Evolutionary conservation across 1,140 invertebrate species (phyloP), one percentile per base, ranked within the genome.

Genomic region (Amyelois transitella): DNA sequence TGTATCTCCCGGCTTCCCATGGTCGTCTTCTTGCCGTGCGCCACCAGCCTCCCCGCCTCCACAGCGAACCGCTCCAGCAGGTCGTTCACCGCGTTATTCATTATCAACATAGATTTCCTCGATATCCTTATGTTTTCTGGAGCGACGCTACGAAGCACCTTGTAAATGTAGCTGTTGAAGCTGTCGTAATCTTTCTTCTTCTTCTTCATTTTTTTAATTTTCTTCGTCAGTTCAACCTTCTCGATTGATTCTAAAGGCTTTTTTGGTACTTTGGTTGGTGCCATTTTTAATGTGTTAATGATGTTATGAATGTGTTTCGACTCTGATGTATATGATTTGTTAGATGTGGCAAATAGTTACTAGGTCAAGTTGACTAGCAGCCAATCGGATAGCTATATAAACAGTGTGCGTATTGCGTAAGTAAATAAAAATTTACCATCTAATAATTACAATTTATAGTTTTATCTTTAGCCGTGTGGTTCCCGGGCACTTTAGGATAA

Each of bases 101-200:
- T 92, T 43, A 93, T 92, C 47, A 86, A 73, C 91, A 93, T 93
- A 0, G 73, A 77, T 12, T 82, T 75, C 7, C 60, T 63, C 0
- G 77, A 77, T 7, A 86, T 84, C 0, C 76, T 71, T 20, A 77
- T 88, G 53, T 92, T 90, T 0, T 69, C 52, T 2, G 71, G 67
- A 1, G 61, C 1, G 32, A 1, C 17, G 1, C 60, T 0, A 79
- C 58, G 5, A 60, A 95, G 68, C 12, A 95, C 88, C 68, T 94
- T 94, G 81, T 92, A 93, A n/a, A 93, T 89, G 79, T 94, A 94
- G 52, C 92, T 92, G 0, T 90, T 90, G 88, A 94, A 95, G 55
- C 88, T 91, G 70, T 94, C 91, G 60, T 88, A 90, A 48, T 89
- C 91, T 66, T 90, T 92, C 77, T 89, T 91, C 60, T 91, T 91